Evolutionary conservation across 2,113 vertebrate species (phyloP).

Genomic region (Pseudopodoces humilis): DNA sequence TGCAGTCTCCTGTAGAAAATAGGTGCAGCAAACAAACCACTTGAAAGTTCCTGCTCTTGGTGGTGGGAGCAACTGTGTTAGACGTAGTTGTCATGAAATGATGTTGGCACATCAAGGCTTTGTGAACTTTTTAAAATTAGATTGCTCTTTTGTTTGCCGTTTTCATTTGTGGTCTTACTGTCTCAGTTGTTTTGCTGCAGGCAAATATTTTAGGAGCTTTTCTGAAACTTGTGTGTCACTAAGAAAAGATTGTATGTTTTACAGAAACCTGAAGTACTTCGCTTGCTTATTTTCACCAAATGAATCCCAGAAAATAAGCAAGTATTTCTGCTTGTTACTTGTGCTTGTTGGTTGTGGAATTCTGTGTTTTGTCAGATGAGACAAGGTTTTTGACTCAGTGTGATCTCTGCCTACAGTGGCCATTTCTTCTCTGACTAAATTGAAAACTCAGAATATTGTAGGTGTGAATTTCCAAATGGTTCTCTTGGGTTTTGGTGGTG

Average conservation of each 20-base stretch:
- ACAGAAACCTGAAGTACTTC: background rate
- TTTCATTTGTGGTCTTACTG: background rate
- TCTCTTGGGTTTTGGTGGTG: background rate
- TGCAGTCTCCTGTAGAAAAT: constrained; percentile 14
- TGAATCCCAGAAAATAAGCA: background rate
- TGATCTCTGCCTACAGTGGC: background rate
- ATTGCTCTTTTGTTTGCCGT: constrained; percentile 18
- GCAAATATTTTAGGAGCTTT: background rate
- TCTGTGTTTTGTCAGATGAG: background rate
- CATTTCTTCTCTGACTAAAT: background rate
- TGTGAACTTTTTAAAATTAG: background rate
- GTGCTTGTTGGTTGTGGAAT: background rate
- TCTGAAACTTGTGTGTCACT: background rate
- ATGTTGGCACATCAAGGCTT: background rate
- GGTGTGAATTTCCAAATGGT: background rate
- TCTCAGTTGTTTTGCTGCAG: background rate
- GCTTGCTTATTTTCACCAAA: background rate
- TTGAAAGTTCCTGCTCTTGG: background rate
- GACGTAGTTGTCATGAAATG: background rate
- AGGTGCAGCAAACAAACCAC: constrained; percentile 19
- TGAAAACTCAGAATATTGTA: background rate
- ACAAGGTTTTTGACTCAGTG: background rate
- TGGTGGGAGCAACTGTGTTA: background rate
- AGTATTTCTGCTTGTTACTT: background rate
- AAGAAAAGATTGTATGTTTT: background rate